A percentile compares a stretch with the other conserved stretches of the same genome.
Evolutionary conservation across 2,113 vertebrate genomes (phyloP).

Genomic region (Microtus oregoni): DNA sequence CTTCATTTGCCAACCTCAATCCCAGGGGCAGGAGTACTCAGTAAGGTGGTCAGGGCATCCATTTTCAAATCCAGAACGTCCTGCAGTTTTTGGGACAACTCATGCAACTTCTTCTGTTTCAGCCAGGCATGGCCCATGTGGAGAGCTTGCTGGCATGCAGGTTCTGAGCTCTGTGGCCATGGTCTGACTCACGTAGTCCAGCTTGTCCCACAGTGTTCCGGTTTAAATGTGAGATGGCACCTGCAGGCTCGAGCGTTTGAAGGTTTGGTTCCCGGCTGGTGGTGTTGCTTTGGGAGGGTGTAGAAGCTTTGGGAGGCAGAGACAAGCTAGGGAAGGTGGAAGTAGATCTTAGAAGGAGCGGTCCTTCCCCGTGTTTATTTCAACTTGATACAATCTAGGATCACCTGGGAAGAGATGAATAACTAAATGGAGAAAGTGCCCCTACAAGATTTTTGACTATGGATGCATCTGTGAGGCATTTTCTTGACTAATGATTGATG

Average conservation of each 20-base stretch:
- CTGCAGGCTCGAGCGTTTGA: not conserved
- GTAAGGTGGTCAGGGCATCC: rapidly evolving
- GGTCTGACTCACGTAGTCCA: rapidly evolving
- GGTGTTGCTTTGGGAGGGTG: not conserved
- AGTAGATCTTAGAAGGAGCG: not conserved
- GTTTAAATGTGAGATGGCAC: not conserved
- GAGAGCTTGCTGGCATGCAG: not conserved
- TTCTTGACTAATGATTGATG: not conserved
- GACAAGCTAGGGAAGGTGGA: not conserved
- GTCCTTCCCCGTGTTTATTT: not conserved
- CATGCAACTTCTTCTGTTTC: not conserved
- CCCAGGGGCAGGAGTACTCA: rapidly evolving
- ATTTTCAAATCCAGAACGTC: not conserved
- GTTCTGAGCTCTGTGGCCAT: rapidly evolving
- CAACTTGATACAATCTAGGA: not conserved
- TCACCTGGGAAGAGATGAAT: not conserved
- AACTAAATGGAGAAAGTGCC: not conserved
- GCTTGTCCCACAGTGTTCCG: not conserved
- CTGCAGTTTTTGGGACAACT: not conserved
- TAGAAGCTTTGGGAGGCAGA: not conserved
- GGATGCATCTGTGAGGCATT: not conserved
- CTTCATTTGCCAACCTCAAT: not conserved
- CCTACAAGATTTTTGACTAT: not conserved
- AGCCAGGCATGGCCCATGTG: rapidly evolving
- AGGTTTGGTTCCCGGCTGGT: not conserved